A percentile compares a stretch with the other conserved stretches of the same genome.
Evolutionary conservation across 2,888 invertebrate species (phyloP).

Genomic region (Sinelater perroti): DNA sequence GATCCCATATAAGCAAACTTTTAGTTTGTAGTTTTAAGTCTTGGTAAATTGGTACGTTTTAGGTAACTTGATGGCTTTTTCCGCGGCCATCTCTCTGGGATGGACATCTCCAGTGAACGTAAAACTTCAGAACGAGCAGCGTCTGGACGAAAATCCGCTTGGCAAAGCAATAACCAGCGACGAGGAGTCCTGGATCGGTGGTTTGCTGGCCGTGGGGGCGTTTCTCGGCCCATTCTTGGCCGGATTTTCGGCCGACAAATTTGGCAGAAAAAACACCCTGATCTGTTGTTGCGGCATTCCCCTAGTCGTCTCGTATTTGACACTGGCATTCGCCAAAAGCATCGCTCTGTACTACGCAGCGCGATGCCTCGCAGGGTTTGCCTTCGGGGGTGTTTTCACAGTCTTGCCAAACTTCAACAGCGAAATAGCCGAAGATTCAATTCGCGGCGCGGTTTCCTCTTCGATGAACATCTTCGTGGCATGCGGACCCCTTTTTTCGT

Average conservation of each 20-base stretch:
- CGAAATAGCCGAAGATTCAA: conserved; percentile 73
- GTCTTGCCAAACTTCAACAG: conserved; percentile 83
- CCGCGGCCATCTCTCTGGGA: conserved; percentile 59
- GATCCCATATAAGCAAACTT: no score
- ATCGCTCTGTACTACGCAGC: conserved; percentile 54
- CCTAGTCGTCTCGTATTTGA: conserved; percentile 64
- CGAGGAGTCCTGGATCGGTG: conserved; percentile 78
- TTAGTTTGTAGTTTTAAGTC: no score
- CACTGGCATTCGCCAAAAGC: conserved; percentile 51
- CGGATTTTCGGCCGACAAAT: conserved; percentile 71
- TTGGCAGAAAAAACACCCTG: conserved; percentile 71
- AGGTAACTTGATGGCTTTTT: conserved; percentile 61
- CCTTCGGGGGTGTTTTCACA: conserved; percentile 73
- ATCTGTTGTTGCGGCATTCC: conserved; percentile 70
- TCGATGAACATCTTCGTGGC: conserved; percentile 80
- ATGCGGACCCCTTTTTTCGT: conserved; percentile 75
- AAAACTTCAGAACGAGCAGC: conserved; percentile 47
- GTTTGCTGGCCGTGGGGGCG: conserved; percentile 71
- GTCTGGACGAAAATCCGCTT: conserved; percentile 60
- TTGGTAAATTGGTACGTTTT: no score
- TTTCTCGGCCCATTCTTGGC: conserved; percentile 73
- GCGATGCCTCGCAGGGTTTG: conserved; percentile 67
- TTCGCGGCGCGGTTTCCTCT: conserved; percentile 82
- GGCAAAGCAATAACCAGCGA: conserved; percentile 62
- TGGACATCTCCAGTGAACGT: conserved; percentile 57